Conservation (phyloP, 1,140 invertebrate species). For the Procambarus virginalis region DNA sequence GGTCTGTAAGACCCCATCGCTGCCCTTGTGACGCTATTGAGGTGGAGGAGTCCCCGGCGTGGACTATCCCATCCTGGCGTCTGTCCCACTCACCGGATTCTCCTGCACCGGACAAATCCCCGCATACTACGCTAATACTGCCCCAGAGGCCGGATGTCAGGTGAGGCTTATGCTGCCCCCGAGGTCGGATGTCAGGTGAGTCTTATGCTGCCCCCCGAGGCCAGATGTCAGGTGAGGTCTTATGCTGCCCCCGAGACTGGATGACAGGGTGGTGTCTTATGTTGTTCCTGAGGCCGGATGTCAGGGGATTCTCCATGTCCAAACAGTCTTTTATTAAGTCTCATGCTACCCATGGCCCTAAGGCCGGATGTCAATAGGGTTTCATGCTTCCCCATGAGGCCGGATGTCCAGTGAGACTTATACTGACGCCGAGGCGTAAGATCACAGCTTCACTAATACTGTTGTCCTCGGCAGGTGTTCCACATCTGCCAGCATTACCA, state of each 20-base stretch:
- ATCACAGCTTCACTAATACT: not conserved
- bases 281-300: too few relatives aligned
- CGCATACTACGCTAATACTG: constrained; percentile 23
- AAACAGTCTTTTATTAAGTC: too few relatives aligned
- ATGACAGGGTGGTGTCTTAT: too few relatives aligned
- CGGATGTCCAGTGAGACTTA: too few relatives aligned
- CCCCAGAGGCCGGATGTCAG: constrained; percentile 11
- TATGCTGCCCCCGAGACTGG: too few relatives aligned
- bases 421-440: not conserved
- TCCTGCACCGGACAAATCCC: constrained; percentile 13
- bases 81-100: constrained; percentile 25
- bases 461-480: too few relatives aligned
- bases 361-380: too few relatives aligned
- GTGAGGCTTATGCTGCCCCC: constrained; percentile 15
- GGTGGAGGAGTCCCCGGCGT: not conserved
- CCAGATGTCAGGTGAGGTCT: too few relatives aligned
- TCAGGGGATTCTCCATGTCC: too few relatives aligned
- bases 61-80: constrained; percentile 36
- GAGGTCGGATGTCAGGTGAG: constrained; percentile 23
- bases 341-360: too few relatives aligned
- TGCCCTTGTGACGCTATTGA: not conserved
- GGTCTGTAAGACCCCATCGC: constrained; percentile 16
- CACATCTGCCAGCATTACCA: too few relatives aligned
- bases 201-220: not conserved
- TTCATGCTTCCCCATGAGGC: too few relatives aligned